Percentiles rank a stretch among this genome's conserved stretches.
These are phyloP conservation scores for Chaetodon trifascialis DNA, from an alignment of 2,113 vertebrate species.

Conservation along the genomic window DNA sequence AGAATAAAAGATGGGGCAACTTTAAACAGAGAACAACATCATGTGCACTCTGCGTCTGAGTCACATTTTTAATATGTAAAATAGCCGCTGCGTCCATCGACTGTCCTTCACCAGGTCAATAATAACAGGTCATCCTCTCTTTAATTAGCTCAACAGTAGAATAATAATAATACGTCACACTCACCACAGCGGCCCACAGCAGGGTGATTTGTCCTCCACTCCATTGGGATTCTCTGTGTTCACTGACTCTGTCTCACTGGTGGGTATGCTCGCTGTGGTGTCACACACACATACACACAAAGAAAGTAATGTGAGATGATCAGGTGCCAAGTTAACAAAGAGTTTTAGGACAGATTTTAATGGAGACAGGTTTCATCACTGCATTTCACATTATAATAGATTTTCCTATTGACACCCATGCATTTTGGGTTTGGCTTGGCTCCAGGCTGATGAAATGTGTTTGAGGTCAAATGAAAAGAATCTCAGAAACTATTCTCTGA, in stretches of 20 bases:
- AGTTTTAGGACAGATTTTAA: not conserved
- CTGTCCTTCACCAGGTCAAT: not conserved
- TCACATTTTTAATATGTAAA: not conserved
- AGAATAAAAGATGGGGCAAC: conserved; percentile 64
- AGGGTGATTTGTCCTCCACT: conserved; percentile 87
- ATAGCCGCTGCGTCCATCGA: not conserved
- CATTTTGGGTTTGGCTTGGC: conserved; percentile 55
- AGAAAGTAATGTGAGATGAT: not conserved
- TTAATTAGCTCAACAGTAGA: not conserved
- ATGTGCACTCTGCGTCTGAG: not conserved
- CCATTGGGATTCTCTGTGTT: conserved; percentile 93
- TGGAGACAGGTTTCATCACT: not conserved
- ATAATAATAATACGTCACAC: conserved; percentile 61
- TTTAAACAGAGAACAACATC: conserved; percentile 33
- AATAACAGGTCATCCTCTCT: too few relatives aligned
- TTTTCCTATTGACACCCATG: conserved; percentile 35
- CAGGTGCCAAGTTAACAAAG: not conserved
- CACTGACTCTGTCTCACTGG: conserved; percentile 94
- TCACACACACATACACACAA: conserved; percentile 44
- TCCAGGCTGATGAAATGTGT: not conserved
- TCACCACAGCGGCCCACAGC: conserved; percentile 94
- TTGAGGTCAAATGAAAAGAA: not conserved
- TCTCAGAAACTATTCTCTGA: not conserved
- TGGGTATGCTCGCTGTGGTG: conserved; percentile 92
- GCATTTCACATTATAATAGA: not conserved